These are phyloP conservation scores for Atractosteus spatula DNA, from an alignment of 2,113 vertebrate species.

Conservation along the genomic window DNA sequence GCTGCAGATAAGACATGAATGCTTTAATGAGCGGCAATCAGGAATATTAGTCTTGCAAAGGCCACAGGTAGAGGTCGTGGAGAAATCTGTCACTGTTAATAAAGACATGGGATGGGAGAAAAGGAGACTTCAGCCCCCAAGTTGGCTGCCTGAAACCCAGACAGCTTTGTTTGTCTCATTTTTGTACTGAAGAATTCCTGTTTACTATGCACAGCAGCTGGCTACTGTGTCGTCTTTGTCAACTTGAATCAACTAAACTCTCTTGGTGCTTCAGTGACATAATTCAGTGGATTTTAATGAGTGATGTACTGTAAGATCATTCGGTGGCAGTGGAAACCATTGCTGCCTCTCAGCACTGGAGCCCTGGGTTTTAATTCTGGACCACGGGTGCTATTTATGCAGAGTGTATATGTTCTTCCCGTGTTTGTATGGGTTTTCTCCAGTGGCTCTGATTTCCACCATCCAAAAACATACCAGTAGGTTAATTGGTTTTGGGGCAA, in stretches of 20 bases:
- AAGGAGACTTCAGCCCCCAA: background rate
- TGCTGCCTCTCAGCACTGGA: too few relatives aligned
- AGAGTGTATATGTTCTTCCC: too few relatives aligned
- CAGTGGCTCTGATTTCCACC: too few relatives aligned
- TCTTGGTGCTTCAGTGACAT: conserved; percentile 21
- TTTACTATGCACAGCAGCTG: too few relatives aligned
- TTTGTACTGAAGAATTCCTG: background rate
- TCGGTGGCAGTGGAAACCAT: too few relatives aligned
- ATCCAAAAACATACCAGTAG: too few relatives aligned
- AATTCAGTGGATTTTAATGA: conserved; percentile 12
- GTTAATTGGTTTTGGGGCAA: too few relatives aligned
- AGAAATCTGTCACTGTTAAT: background rate
- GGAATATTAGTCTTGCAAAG: background rate
- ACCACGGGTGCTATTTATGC: too few relatives aligned
- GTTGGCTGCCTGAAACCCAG: background rate
- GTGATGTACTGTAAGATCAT: too few relatives aligned
- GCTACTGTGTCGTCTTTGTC: too few relatives aligned
- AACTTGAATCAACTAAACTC: background rate
- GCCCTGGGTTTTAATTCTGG: too few relatives aligned
- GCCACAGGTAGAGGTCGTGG: background rate
- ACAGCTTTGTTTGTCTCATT: background rate
- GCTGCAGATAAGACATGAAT: conserved; percentile 1
- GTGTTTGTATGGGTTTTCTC: too few relatives aligned
- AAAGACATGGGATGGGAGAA: background rate
- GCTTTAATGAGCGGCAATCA: background rate